Conservation (phyloP, 2,113 vertebrate genomes). For the Phycodurus eques region DNA sequence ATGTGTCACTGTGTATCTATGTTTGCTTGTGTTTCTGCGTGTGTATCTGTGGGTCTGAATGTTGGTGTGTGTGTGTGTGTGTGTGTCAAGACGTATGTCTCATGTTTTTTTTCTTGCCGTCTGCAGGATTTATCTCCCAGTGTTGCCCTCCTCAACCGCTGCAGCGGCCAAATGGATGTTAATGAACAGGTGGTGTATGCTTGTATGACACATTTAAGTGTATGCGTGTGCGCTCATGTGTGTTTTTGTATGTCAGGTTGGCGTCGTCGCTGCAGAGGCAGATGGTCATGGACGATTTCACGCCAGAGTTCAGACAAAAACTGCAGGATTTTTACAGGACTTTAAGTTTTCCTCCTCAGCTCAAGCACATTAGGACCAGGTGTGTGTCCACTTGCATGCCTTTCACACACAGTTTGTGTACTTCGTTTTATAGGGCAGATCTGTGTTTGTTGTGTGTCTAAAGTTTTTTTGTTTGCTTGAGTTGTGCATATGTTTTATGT, state of each 20-base stretch:
- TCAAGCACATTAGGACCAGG: slow-evolving; percentile 67
- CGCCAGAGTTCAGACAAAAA: slow-evolving; percentile 64
- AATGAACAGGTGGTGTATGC: slow-evolving; percentile 43
- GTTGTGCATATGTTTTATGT: too few species aligned
- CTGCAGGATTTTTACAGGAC: slow-evolving; percentile 70
- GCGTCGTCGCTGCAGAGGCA: slow-evolving; percentile 68
- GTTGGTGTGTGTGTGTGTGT: not conserved
- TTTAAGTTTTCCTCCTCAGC: slow-evolving; percentile 62
- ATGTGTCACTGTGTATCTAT: not conserved
- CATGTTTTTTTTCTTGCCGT: not conserved
- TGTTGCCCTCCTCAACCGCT: not conserved
- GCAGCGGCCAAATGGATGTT: slow-evolving; percentile 20
- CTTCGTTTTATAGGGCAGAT: not conserved
- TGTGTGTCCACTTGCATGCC: slow-evolving; percentile 25
- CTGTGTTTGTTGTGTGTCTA: too few species aligned
- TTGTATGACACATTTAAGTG: not conserved
- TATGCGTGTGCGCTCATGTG: not conserved
- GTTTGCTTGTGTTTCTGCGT: too few species aligned
- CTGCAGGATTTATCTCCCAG: not conserved
- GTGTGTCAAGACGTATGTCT: not conserved
- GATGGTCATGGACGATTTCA: slow-evolving; percentile 73
- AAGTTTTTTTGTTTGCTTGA: too few species aligned
- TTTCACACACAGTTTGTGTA: not conserved
- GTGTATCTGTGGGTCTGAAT: too few species aligned
- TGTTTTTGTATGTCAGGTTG: slow-evolving; percentile 60